These are phyloP conservation scores for Nemoura dubitans DNA, from an alignment of 2,888 invertebrate genomes.

Conservation along the genomic window DNA sequence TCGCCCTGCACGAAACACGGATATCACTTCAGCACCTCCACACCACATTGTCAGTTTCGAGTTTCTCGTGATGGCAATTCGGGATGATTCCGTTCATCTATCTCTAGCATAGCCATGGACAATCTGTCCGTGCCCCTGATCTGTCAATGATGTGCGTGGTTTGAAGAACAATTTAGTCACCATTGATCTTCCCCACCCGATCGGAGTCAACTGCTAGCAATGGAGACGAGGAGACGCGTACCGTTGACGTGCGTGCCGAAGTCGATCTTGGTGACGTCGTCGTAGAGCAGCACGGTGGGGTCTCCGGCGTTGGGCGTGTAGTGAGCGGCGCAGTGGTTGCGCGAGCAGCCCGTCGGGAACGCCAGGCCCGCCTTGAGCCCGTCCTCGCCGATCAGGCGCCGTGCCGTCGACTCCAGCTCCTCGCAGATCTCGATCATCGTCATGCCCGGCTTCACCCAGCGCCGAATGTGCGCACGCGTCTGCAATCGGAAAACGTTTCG, in stretches of 20 bases:
- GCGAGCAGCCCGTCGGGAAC: conserved; percentile 98
- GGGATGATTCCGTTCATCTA: too few relatives aligned
- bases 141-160: too few relatives aligned
- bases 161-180: too few relatives aligned
- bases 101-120: too few relatives aligned
- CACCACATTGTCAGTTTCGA: not conserved
- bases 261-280: conserved; percentile 99
- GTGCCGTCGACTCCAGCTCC: conserved; percentile 90
- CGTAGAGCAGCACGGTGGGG: conserved; percentile 89
- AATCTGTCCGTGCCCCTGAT: too few relatives aligned
- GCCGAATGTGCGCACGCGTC: conserved; percentile 90
- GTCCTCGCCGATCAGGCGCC: conserved; percentile 92
- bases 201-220: too few relatives aligned
- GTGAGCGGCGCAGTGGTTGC: conserved; percentile 99
- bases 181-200: too few relatives aligned
- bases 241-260: conserved; percentile 99
- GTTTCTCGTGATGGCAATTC: too few relatives aligned
- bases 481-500: conserved; percentile 60
- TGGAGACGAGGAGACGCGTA: not conserved
- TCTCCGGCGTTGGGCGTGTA: conserved; percentile 99
- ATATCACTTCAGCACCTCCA: conserved; percentile 44
- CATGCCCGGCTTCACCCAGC: conserved; percentile 98
- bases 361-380: conserved; percentile 93
- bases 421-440: conserved; percentile 99
- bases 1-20: conserved; percentile 63